Evolutionary conservation across 2,797 vertebrate species (phyloP).

Genomic region (Sylvilagus floridanus): DNA sequence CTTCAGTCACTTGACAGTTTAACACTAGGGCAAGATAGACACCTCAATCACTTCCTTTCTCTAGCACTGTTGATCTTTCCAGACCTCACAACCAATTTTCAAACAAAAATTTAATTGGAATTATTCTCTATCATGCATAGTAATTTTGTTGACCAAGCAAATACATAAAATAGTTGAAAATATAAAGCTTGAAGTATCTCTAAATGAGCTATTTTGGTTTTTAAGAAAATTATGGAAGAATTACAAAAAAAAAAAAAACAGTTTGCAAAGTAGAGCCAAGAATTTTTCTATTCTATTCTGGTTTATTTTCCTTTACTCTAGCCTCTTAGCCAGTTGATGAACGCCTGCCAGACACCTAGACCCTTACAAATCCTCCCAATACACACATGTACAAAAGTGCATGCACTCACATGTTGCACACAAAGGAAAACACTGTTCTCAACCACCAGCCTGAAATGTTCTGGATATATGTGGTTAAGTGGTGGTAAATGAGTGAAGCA

Average conservation of each 20-base stretch:
- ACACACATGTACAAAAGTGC: not conserved
- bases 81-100: conserved; percentile 18
- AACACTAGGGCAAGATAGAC: not conserved
- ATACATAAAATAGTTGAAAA: conserved; percentile 20
- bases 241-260: conserved; percentile 3
- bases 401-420: not conserved
- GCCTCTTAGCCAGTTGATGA: not conserved
- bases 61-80: not conserved
- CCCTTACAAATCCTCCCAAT: not conserved
- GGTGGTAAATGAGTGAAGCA: not conserved
- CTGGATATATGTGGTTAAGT: not conserved
- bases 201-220: conserved; percentile 7
- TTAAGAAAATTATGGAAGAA: not conserved
- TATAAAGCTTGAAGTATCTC: not conserved
- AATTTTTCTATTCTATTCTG: not conserved
- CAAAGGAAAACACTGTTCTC: not conserved
- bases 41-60: not conserved
- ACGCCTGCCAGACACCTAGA: not conserved
- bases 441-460: not conserved
- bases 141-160: not conserved
- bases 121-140: not conserved
- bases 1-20: not conserved
- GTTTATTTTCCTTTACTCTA: not conserved
- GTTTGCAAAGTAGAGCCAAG: not conserved
- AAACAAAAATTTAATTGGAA: not conserved